phyloP scores from a whole-genome alignment of 2,113 vertebrate genomes.

The Plectropomus leopardus region DNA sequence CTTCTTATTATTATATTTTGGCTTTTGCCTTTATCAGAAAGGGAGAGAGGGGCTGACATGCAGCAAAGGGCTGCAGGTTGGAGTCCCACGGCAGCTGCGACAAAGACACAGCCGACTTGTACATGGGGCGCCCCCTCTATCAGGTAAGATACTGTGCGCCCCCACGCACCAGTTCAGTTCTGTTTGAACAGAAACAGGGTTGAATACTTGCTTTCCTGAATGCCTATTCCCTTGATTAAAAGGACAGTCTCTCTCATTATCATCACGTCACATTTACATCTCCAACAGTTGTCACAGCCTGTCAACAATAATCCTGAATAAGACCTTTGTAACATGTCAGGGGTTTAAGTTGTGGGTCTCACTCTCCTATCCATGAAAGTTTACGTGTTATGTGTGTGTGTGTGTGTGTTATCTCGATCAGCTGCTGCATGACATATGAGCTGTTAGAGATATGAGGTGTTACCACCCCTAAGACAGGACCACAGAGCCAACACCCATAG shows the following conservation, averaged over 20 bases:
- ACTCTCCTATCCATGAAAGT: neutral
- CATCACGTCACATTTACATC: neutral
- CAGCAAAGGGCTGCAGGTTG: too few species aligned
- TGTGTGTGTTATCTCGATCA: slow-evolving; percentile 36
- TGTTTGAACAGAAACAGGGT: neutral
- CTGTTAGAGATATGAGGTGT: slow-evolving; percentile 52
- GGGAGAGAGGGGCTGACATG: too few species aligned
- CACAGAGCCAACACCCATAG: slow-evolving; percentile 18
- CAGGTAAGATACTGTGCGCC: too few species aligned
- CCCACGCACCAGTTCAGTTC: too few species aligned
- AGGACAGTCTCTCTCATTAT: neutral
- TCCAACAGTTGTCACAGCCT: neutral
- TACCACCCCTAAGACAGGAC: slow-evolving; percentile 31
- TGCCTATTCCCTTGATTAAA: neutral
- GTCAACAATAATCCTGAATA: neutral
- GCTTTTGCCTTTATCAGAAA: too few species aligned
- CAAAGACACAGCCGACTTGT: too few species aligned
- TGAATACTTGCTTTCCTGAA: neutral
- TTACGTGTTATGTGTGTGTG: slow-evolving; percentile 12
- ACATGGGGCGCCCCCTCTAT: too few species aligned
- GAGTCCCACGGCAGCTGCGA: too few species aligned
- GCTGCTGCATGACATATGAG: slow-evolving; percentile 60
- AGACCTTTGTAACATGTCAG: slow-evolving; percentile 7
- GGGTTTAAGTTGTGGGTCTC: neutral
- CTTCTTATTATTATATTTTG: too few species aligned